Evolutionary conservation across 2,797 vertebrate genomes (phyloP), one percentile per base, ranked within the genome.

Genomic region (Triplophysa yarkandensis): DNA sequence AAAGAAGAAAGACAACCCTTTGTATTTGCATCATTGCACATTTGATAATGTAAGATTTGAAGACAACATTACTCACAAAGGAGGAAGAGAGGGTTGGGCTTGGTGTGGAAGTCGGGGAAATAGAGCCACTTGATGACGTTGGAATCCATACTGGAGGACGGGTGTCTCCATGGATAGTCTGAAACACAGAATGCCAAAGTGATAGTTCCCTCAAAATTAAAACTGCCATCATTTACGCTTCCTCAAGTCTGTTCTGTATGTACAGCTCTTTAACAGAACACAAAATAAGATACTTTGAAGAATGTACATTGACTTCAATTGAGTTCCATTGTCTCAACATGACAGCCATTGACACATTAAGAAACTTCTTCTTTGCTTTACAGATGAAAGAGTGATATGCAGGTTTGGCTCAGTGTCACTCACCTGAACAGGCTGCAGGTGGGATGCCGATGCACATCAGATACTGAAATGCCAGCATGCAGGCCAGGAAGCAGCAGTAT

Each of bases 111-210:
- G 80, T 98, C 96, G 6, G 96, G 96, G 68, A 98, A 94, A 85
- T 95, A 98, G 32, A 98, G 90, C 96, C 96, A 98, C 82, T 98
- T 98, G 84, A 98, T 93, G 83, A 98, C 92, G 46, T 97, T 96
- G 71, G 95, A 95, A 48, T 96, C 95, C 85, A 95, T 91, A 74
- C 84, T 88, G 78, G 93, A 93, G 46, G 89, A 91, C 4, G 90
- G 90, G 83, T 86, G 90, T 83, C 96, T 93, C 96, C 96, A 98
- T 0, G 95, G 95, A 81, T 98, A 98, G 84, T 98, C 96, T 98
- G 86, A 17, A 81, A 0, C 57, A 61, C 64, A 72, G 48, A 13
- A 50, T 23, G 43, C 17, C 30, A 8, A 23, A 36, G 36, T 2
- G 9, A 39, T 14, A 39, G 11, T 39, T 39, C 36, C 11, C 36